Evolutionary conservation across 2,888 invertebrate genomes (phyloP), one percentile per base, ranked within the genome.

Genomic region (Panzeria rudis): DNA sequence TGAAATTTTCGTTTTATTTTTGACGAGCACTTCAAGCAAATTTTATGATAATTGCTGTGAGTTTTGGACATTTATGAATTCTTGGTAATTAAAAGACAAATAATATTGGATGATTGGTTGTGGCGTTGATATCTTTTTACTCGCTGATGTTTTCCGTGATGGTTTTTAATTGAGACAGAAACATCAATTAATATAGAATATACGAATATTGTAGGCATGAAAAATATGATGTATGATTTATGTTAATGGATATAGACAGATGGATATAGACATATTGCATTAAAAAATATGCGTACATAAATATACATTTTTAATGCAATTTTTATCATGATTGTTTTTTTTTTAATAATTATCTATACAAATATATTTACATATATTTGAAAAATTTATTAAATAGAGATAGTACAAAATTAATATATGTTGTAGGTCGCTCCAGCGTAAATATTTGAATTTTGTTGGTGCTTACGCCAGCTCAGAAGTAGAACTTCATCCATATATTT

Each of bases 61-160:
- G 54, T 52, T 85, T 85, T 75, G 64, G 78, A 85, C 85, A 66
- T 85, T 85, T 85, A 85, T 85, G 85, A 85, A 85, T 85, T 85
- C 82, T 82, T 64, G 61, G 85, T 75, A 85, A 85, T 85, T 85
- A 85, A 85, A 85, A 82, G 78, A 75, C 78, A 79, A 82, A 85
- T 85, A 82, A 85, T 82, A 50, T 71, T 41, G 69, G 44, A 79
- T 75, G 85, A 82, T 66, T 52, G 81, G 76, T 72, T 25, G 44
- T 38, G 56, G 56, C 75, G 78, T 82, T 82, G 73, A 78, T 69
- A 44, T 71, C 41, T 64, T 59, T 68, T 62, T n/a, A 64, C 32
- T 13, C 15, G 76, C 68, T 82, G 56, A 79, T 82, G 78, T 75
- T 82, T 85, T 82, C 75, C 78, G 69, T 73, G 78, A 85, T 85